These are phyloP conservation scores for Peromyscus attwateri DNA, from an alignment of 2,797 vertebrate species.

Conservation along the genomic window DNA sequence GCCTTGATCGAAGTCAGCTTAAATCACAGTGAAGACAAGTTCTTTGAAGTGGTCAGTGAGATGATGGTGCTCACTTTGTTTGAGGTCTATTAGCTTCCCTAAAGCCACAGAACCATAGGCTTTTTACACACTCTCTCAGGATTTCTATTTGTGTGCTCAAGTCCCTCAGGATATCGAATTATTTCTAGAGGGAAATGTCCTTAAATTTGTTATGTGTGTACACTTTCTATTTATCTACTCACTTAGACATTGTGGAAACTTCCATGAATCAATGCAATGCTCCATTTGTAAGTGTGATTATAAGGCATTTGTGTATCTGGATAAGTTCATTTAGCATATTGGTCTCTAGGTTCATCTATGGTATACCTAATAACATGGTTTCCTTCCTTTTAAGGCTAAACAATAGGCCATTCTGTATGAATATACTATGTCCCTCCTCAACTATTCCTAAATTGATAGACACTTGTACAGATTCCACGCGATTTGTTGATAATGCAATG, in stretches of 20 bases:
- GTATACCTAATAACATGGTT: neutral
- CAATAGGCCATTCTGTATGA: neutral
- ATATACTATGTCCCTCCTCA: neutral
- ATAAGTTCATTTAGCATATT: neutral
- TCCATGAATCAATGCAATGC: conserved; percentile 5
- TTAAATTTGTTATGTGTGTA: conserved; percentile 16
- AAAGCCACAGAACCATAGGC: neutral
- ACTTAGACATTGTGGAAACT: neutral
- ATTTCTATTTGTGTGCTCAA: conserved; percentile 1
- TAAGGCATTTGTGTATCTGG: neutral
- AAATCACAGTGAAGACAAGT: neutral
- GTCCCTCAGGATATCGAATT: neutral
- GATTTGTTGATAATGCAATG: neutral
- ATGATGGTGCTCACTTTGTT: neutral
- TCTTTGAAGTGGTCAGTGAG: neutral
- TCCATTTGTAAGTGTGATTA: neutral
- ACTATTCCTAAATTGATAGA: neutral
- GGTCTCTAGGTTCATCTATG: neutral
- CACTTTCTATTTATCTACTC: neutral
- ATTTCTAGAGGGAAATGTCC: conserved; percentile 35
- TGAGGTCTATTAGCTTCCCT: neutral
- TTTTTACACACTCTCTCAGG: neutral
- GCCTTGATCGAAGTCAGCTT: neutral
- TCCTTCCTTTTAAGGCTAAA: neutral
- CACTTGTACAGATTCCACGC: neutral